Evolutionary conservation across 2,888 invertebrate species (phyloP).

Genomic region (Cephus pulcher): DNA sequence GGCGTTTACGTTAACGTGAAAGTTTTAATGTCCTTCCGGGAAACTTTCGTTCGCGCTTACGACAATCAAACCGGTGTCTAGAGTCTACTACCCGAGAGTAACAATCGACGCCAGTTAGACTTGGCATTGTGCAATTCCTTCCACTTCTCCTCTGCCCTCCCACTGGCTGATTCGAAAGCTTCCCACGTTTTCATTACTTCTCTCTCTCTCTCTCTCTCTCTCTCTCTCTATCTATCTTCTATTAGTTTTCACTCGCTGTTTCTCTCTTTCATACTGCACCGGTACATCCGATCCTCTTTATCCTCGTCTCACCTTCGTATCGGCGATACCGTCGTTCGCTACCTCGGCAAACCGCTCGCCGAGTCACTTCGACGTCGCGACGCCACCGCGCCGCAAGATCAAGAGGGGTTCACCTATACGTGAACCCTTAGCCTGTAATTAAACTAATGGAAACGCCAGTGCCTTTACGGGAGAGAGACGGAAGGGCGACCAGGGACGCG

Average conservation of each 20-base stretch:
- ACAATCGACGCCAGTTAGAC: constrained; percentile 14
- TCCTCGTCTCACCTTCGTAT: neutral
- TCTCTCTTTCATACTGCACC: neutral
- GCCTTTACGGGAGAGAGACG: constrained; percentile 33
- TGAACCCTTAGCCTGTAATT: constrained; percentile 44
- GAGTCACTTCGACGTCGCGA: neutral
- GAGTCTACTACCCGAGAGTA: constrained; percentile 7
- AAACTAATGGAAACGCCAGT: constrained; percentile 55
- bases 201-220: neutral
- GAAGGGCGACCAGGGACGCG: neutral
- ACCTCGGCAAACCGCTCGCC: neutral
- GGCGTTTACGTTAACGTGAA: constrained; percentile 9
- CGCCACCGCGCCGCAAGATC: neutral
- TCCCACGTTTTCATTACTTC: neutral
- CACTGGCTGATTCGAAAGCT: too few relatives aligned
- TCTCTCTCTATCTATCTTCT: neutral
- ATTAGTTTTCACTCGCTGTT: neutral
- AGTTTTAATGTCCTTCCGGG: constrained; percentile 7
- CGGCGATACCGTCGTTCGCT: too few relatives aligned
- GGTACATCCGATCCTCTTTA: neutral
- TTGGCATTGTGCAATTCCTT: constrained; percentile 4
- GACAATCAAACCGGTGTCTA: constrained; percentile 25
- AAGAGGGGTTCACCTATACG: neutral
- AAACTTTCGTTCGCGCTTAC: constrained; percentile 16
- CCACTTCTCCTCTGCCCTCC: neutral